These are phyloP conservation scores for Parazoanthus atlanticus DNA, from an alignment of 92 coral and sea anemone genomes.

Conservation along the genomic window DNA sequence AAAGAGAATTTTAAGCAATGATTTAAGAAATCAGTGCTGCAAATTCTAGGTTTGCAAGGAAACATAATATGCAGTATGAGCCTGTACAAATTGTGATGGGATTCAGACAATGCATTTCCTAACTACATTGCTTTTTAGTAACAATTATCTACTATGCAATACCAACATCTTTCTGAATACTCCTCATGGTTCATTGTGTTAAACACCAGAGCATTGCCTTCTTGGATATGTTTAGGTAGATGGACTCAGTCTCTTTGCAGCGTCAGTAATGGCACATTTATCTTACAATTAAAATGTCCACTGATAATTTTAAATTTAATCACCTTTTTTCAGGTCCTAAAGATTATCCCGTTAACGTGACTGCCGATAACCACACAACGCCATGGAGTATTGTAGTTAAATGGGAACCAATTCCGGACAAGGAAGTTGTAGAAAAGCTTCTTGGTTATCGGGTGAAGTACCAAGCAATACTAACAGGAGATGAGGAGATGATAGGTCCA, in stretches of 20 bases:
- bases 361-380: not conserved
- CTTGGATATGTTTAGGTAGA: not conserved
- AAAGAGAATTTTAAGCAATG: not conserved
- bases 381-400: not conserved
- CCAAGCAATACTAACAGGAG: conserved; percentile 1
- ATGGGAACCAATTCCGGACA: not conserved
- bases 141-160: too few relatives aligned
- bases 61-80: too few relatives aligned
- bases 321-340: not conserved
- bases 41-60: too few relatives aligned
- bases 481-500: not conserved
- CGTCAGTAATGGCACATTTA: not conserved
- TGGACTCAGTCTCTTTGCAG: not conserved
- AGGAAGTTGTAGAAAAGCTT: not conserved
- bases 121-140: too few relatives aligned
- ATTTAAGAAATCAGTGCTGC: too few relatives aligned
- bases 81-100: too few relatives aligned
- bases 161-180: too few relatives aligned
- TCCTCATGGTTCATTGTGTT: too few relatives aligned
- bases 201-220: too few relatives aligned
- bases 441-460: not conserved
- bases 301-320: not conserved
- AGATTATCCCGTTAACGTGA: not conserved
- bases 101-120: too few relatives aligned
- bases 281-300: not conserved